Evolutionary conservation across 2,113 vertebrate genomes (phyloP), one percentile per base, ranked within the genome.

Genomic region (Canis aureus): DNA sequence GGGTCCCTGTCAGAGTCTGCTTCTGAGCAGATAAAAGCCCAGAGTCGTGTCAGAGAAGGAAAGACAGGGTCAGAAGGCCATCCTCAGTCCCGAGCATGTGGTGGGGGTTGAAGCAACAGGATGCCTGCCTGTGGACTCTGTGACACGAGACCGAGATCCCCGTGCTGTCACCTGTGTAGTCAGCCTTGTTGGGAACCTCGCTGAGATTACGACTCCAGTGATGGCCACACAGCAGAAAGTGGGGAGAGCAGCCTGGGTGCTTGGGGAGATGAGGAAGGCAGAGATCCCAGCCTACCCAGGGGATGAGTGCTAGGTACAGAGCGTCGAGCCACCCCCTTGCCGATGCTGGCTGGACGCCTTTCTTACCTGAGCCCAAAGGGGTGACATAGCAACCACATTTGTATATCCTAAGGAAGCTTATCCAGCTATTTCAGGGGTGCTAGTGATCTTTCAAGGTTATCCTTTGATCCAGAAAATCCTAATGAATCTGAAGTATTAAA

Each of bases 81-180:
- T 11, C 66, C 38, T 57, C 15, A 0, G 0, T 29, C 20, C 80
- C 5, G 12, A 57, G 66, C 49, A 35, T 2, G 6, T 6, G 43
- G 8, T 29, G 15, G 11, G 27, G 55, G 32, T 1, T 29, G 17
- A 16, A 0, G 16, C 3, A 59, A 49, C 64, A 76, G n/a, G 80
- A 43, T 0, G 1, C 27, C 15, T 5, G 15, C 20, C 55, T 0
- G 1, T 0, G 49, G 16, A 7, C 49, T 20, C 35, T 25, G 79
- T 7, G 19, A 51, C 0, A 0, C 0, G 0, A 35, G 74, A 51
- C 38, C 0, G 0, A 9, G 59, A 0, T 0, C 10, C 74, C 9
- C 10, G 0, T 23, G 20, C 76, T 4, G 15, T 43, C 43, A 43
- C 43, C 91, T 25, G 1, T 43, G 74, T 53, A 60, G 57, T 25